These are phyloP conservation scores for Acestrorhynchus altus DNA, from an alignment of 2,797 vertebrate genomes.

Conservation along the genomic window DNA sequence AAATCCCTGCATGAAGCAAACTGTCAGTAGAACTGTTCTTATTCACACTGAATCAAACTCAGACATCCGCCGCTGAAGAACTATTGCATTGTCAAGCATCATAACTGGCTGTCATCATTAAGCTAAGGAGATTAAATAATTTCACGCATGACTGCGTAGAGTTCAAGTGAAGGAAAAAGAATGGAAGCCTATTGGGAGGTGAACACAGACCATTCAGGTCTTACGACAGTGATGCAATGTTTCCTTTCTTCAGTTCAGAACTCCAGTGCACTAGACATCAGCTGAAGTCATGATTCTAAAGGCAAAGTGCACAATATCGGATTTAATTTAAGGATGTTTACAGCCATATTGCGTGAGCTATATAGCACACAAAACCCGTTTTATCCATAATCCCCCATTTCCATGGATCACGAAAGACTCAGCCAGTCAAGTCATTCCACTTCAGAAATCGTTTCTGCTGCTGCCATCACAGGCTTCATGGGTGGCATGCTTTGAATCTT, in stretches of 20 bases:
- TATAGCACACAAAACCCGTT: background rate
- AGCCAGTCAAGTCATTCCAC: background rate
- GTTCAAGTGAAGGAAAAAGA: background rate
- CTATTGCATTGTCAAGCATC: too few species aligned
- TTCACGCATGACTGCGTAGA: background rate
- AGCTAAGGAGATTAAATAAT: background rate
- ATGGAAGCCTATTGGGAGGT: background rate
- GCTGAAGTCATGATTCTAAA: background rate
- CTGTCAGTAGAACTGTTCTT: background rate
- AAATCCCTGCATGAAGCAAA: constrained; percentile 16
- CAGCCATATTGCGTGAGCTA: too few species aligned
- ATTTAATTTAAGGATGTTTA: background rate
- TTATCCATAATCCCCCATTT: background rate
- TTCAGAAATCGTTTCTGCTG: background rate
- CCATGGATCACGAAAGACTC: background rate
- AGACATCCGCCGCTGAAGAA: too few species aligned
- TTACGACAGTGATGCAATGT: background rate
- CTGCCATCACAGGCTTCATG: background rate
- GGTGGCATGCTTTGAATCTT: background rate
- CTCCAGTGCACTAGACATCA: background rate
- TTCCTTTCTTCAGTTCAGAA: background rate
- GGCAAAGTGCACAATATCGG: background rate
- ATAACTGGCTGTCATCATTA: constrained; percentile 7
- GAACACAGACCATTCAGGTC: background rate
- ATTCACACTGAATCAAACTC: constrained; percentile 9